Evolutionary conservation across 2,888 invertebrate species (phyloP).

Genomic region (Strigamia crassipes): DNA sequence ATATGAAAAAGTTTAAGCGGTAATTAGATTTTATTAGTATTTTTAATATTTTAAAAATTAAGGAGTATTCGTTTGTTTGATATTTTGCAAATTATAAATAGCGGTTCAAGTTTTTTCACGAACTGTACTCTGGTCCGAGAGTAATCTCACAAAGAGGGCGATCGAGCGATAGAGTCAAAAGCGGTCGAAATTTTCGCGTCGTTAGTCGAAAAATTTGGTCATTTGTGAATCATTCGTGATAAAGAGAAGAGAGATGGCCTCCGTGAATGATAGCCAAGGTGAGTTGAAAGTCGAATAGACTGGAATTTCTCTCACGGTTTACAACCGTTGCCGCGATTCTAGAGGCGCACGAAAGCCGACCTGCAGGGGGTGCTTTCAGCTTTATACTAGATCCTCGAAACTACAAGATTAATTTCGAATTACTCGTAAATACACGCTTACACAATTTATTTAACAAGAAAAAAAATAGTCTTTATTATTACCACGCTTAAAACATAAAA

Average conservation of each 20-base stretch:
- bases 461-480: no score
- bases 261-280: slow-evolving; percentile 43
- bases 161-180: slow-evolving; percentile 25
- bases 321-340: not conserved
- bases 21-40: not conserved
- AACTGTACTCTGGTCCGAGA: slow-evolving; percentile 23
- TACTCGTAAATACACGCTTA: not conserved
- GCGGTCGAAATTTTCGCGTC: slow-evolving; percentile 32
- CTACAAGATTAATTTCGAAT: not conserved
- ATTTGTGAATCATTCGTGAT: slow-evolving; percentile 31
- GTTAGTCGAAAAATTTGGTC: slow-evolving; percentile 28
- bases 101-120: not conserved
- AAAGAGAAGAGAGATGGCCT: slow-evolving; percentile 42
- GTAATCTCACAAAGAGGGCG: slow-evolving; percentile 39
- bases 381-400: slow-evolving; percentile 11
- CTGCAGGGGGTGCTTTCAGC: slow-evolving; percentile 43
- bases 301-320: not conserved
- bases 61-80: not conserved
- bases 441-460: not conserved
- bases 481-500: not conserved
- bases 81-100: not conserved
- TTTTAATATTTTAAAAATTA: not conserved
- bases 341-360: slow-evolving; percentile 39
- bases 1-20: not conserved
- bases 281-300: not conserved